phyloP scores from a whole-genome alignment of 2,113 vertebrate species.

The Syngnathus floridae region DNA sequence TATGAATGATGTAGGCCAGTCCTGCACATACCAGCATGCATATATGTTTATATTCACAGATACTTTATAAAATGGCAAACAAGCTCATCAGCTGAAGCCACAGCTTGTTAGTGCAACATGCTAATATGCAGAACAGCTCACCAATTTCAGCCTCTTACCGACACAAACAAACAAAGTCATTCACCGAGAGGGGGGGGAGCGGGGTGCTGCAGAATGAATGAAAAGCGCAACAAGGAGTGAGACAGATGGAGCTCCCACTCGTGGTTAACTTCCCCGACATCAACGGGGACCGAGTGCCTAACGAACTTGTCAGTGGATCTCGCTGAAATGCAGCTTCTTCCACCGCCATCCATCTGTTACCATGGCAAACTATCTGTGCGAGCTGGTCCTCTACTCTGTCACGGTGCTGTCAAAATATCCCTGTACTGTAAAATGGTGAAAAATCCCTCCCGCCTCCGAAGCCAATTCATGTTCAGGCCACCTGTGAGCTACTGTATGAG shows the following conservation, averaged over 20 bases:
- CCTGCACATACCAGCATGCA: conserved; percentile 1
- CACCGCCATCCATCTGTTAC: conserved; percentile 53
- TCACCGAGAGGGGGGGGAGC: conserved; percentile 11
- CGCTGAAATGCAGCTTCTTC: conserved; percentile 25
- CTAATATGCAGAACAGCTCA: conserved; percentile 55
- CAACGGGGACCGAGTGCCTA: conserved; percentile 25
- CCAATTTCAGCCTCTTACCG: conserved; percentile 50
- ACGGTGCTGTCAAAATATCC: conserved; percentile 39
- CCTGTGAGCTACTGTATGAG: neutral
- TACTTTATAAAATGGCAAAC: conserved; percentile 46
- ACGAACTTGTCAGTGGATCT: conserved; percentile 35
- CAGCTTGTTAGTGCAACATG: conserved; percentile 53
- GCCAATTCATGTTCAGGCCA: conserved; percentile 7
- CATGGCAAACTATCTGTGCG: conserved; percentile 33
- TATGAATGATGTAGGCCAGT: conserved; percentile 11
- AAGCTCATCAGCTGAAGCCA: conserved; percentile 56
- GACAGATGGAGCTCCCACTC: conserved; percentile 60
- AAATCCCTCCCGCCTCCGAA: conserved; percentile 30
- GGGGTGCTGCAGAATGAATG: conserved; percentile 25
- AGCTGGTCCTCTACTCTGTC: conserved; percentile 32
- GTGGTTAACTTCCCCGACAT: conserved; percentile 46
- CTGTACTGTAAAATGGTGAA: conserved; percentile 39
- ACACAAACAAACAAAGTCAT: conserved; percentile 47
- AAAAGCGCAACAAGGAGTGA: conserved; percentile 41
- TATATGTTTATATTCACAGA: conserved; percentile 46